These are phyloP conservation scores for Drosophila longiperda DNA, from an alignment of 2,888 invertebrate species.

Conservation along the genomic window DNA sequence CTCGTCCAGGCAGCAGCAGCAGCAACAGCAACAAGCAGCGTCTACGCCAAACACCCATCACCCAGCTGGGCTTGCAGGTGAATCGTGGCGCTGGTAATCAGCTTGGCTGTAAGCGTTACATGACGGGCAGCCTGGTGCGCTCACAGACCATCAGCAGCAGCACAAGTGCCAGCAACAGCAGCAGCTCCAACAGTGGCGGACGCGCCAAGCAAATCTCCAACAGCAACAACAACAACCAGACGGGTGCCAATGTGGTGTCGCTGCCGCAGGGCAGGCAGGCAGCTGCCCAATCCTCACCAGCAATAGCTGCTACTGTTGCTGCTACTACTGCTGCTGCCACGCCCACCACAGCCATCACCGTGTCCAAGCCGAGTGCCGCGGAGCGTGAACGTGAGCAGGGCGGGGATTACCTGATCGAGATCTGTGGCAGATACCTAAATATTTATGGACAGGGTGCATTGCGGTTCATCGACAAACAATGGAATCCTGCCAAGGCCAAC, in stretches of 20 bases:
- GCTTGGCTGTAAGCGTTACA: conserved; percentile 79
- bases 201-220: conserved; percentile 39
- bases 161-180: conserved; percentile 58
- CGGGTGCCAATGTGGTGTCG: conserved; percentile 53
- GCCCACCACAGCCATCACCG: conserved; percentile 59
- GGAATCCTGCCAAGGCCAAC: conserved; percentile 91
- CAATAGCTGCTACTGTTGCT: conserved; percentile 2
- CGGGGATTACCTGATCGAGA: conserved; percentile 95
- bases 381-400: conserved; percentile 86
- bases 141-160: conserved; percentile 81
- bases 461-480: conserved; percentile 91
- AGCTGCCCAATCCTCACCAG: conserved; percentile 5
- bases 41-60: conserved; percentile 60
- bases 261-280: conserved; percentile 55
- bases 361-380: conserved; percentile 67
- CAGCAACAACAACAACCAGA: conserved; percentile 10
- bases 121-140: conserved; percentile 82
- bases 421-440: conserved; percentile 92
- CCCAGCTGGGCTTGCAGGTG: conserved; percentile 70
- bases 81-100: conserved; percentile 56
- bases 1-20: conserved; percentile 67
- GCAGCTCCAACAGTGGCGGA: conserved; percentile 59
- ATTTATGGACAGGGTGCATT: conserved; percentile 95
- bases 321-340: conserved; percentile 26
- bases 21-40: conserved; percentile 52